Base-by-base conservation (phyloP, 2,888 invertebrate genomes). In the Acleris emargana region DNA sequence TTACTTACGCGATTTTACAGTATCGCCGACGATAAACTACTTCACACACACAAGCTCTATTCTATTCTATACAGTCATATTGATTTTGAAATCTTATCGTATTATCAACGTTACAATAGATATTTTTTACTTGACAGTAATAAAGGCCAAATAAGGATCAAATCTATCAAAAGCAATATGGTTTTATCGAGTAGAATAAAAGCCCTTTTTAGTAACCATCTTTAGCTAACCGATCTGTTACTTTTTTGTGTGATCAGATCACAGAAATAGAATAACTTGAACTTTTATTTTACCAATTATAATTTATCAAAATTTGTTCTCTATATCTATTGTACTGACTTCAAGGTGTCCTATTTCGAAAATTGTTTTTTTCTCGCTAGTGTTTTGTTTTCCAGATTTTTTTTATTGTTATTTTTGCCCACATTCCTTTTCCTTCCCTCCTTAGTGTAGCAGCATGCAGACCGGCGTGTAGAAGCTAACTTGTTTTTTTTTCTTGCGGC, bases 351-450 rank as follows among this genome's bases (percentile, higher is more conserved):
- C 42, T 1, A 20, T 62, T 55, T 22, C 42, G 42, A 25, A n/a
- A 25, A 4, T 53, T 63, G 55, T 32, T 70, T 60, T 68, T 69
- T 69, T 66, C 71, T 76, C 75, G 76, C 80, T 80, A 79, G 81
- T 69, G 49, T 70, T 79, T 84, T 76, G 71, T 79, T 86, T 85
- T 38, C 76, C 86, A 86, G 86, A 84, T 52, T 72, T 70, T 76
- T 76, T 69, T 77, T 80, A 76, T 76, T 71, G 66, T 73, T 66
- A 68, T 67, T 76, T 77, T 79, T 78, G 77, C 66, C 72, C 73
- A 69, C 67, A 68, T 74, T 72, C 71, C 67, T 42, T 66, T 59
- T 42, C 54, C 50, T 49, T 62, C 64, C 49, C 52, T 58, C 59
- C 51, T 47, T 50, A 16, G 32, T 62, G 61, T 76, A 80, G 82